A percentile compares a stretch with the other conserved stretches of the same genome.
Evolutionary conservation across 2,888 invertebrate genomes (phyloP).

Genomic region (Acronicta leporina): DNA sequence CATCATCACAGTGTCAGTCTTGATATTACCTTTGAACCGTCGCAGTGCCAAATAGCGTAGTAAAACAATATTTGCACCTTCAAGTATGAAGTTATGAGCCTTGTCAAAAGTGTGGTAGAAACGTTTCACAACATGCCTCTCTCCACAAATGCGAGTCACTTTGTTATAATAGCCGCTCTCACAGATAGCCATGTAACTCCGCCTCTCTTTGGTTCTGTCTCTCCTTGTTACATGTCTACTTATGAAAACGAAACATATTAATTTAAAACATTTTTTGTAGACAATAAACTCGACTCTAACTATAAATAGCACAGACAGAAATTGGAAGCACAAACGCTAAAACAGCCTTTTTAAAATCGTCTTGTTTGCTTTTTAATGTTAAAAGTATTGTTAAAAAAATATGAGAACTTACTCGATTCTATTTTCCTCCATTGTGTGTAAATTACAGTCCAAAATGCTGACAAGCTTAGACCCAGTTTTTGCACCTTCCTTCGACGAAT

Average conservation of each 20-base stretch:
- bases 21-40: conserved; percentile 86
- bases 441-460: conserved; percentile 88
- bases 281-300: too few relatives aligned
- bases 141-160: conserved; percentile 83
- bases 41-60: conserved; percentile 89
- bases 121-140: conserved; percentile 79
- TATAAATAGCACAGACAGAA: too few relatives aligned
- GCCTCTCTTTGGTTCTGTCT: conserved; percentile 83
- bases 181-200: conserved; percentile 87
- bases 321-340: too few relatives aligned
- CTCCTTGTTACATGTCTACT: conserved; percentile 81
- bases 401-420: conserved; percentile 84
- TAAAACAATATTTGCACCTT: conserved; percentile 90
- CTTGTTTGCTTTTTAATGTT: too few relatives aligned
- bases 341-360: too few relatives aligned
- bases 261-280: too few relatives aligned
- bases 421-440: conserved; percentile 91
- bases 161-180: conserved; percentile 88
- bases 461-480: conserved; percentile 90
- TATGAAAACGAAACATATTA: conserved; percentile 7
- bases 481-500: conserved; percentile 87
- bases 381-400: background rate
- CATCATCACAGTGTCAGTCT: conserved; percentile 88
- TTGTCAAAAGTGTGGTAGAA: conserved; percentile 85
- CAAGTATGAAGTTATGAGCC: conserved; percentile 88